Conservation (phyloP, 1,140 invertebrate species). For the Hirudo medicinalis region DNA sequence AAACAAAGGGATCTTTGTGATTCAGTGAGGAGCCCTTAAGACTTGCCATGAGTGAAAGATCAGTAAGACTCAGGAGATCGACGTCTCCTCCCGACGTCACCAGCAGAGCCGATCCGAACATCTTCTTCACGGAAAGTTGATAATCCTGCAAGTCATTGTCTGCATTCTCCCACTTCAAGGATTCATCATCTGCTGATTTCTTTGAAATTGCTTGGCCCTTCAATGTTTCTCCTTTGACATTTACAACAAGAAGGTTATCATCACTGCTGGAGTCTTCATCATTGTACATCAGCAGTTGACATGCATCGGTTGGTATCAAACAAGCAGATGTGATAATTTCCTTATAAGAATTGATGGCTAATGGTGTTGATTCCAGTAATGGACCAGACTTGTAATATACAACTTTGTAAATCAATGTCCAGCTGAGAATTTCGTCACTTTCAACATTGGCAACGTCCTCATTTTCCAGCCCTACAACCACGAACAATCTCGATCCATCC, state of each 20-base stretch:
- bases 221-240: no score
- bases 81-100: constrained; percentile 33
- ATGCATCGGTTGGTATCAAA: no score
- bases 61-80: constrained; percentile 31
- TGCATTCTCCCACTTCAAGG: constrained; percentile 21
- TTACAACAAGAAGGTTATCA: no score
- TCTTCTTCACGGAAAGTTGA: constrained; percentile 15
- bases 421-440: not conserved
- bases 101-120: constrained; percentile 33
- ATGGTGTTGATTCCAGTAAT: no score
- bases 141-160: constrained; percentile 18
- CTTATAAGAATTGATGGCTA: no score
- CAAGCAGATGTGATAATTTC: no score
- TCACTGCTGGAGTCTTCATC: no score
- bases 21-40: constrained; percentile 27
- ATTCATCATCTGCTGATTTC: constrained; percentile 28
- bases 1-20: constrained; percentile 32
- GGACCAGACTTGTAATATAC: no score
- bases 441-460: not conserved
- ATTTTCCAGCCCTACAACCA: not conserved
- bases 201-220: no score
- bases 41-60: constrained; percentile 31
- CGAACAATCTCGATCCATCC: no score
- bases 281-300: no score
- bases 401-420: no score